Conservation (phyloP, 1,140 invertebrate genomes). For the Anoplolepis gracilipes region DNA sequence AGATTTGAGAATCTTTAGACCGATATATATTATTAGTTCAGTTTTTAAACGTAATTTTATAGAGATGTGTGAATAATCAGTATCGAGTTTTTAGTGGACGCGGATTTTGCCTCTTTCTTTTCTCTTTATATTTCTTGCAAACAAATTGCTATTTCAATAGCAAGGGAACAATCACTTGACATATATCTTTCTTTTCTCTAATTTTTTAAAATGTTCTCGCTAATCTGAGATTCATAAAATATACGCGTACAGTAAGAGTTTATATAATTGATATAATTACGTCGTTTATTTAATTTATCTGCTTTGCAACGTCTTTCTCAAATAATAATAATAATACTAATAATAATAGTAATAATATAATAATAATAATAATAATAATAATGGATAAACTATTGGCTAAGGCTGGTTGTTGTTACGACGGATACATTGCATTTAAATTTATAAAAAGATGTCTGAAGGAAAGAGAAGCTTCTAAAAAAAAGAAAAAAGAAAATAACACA, state of each 20-base stretch:
- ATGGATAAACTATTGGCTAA: constrained; percentile 72
- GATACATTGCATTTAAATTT: constrained; percentile 81
- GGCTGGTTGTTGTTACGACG: constrained; percentile 73
- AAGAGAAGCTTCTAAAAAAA: constrained; percentile 67
- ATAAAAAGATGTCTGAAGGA: constrained; percentile 71
- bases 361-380: constrained; percentile 49
- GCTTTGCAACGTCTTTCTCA: constrained; percentile 63
- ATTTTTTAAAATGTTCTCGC: constrained; percentile 32
- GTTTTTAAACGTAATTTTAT: constrained; percentile 63
- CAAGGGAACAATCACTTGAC: not conserved
- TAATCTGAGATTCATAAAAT: constrained; percentile 53
- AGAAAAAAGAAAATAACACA: constrained; percentile 53
- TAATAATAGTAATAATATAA: constrained; percentile 20
- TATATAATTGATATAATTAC: constrained; percentile 59
- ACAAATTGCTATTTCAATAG: constrained; percentile 12
- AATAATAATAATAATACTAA: constrained; percentile 46
- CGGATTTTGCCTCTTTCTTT: constrained; percentile 53
- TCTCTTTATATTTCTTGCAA: constrained; percentile 35
- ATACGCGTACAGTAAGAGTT: constrained; percentile 38
- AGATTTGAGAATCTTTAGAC: constrained; percentile 59
- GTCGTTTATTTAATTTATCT: constrained; percentile 59
- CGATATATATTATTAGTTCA: constrained; percentile 52
- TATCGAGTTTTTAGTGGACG: constrained; percentile 36
- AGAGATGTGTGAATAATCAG: constrained; percentile 63
- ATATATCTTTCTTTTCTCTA: constrained; percentile 27